phyloP scores from a whole-genome alignment of 2,888 invertebrate species.

The Eupithecia subumbrata region DNA sequence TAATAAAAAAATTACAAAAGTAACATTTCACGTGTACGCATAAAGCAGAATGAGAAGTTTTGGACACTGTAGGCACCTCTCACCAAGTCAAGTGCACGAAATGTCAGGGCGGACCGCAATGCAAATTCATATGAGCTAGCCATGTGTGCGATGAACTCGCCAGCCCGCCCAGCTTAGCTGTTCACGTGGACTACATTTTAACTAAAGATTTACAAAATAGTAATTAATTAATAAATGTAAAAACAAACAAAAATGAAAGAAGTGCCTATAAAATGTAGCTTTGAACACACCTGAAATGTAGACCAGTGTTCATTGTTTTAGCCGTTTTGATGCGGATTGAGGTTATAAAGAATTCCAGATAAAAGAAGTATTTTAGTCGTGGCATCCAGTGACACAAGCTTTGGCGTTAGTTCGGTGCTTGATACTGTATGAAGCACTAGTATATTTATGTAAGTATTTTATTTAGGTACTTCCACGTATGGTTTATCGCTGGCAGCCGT shows the following conservation, averaged over 20 bases:
- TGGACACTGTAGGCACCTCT: constrained; percentile 46
- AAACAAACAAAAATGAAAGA: too few species aligned
- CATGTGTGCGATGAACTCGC: constrained; percentile 27
- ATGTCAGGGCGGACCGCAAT: constrained; percentile 71
- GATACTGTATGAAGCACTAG: background rate
- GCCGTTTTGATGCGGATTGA: background rate
- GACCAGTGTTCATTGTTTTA: background rate
- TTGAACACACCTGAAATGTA: too few species aligned
- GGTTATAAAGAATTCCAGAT: background rate
- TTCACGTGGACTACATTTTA: background rate
- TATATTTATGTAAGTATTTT: background rate
- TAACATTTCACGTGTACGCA: constrained; percentile 6
- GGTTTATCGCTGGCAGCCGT: background rate
- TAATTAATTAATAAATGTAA: background rate
- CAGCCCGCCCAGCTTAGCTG: background rate
- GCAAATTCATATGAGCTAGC: constrained; percentile 40
- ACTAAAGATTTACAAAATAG: background rate
- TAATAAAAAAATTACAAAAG: background rate
- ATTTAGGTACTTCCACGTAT: background rate
- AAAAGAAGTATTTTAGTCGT: background rate
- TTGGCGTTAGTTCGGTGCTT: background rate
- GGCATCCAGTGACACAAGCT: background rate
- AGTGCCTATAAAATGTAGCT: too few species aligned
- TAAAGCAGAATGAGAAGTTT: constrained; percentile 48
- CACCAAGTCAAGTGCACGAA: constrained; percentile 57